Evolutionary conservation across 1,140 invertebrate species (phyloP).

Genomic region (Neodiprion pinetum): DNA sequence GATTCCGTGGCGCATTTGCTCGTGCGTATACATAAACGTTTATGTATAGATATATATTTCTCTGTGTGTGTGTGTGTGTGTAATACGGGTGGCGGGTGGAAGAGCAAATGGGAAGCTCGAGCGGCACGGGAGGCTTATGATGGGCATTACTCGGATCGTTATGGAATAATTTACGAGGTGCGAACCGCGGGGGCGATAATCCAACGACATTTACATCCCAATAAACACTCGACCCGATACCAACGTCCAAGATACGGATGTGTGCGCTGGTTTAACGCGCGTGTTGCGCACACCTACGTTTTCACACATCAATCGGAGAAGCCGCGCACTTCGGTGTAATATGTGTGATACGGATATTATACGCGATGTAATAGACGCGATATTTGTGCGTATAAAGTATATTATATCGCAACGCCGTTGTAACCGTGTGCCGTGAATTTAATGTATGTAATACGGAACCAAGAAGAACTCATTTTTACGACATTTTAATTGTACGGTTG

Average conservation of each 20-base stretch:
- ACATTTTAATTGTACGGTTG: slow-evolving; percentile 55
- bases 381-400: slow-evolving; percentile 19
- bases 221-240: slow-evolving; percentile 57
- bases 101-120: slow-evolving; percentile 44
- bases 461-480: slow-evolving; percentile 47
- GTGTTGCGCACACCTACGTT: neutral
- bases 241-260: slow-evolving; percentile 29
- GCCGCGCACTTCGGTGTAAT: neutral
- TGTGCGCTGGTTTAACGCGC: neutral
- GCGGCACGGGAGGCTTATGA: slow-evolving; percentile 55
- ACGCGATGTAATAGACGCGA: slow-evolving; percentile 28
- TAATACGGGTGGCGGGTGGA: slow-evolving; percentile 1
- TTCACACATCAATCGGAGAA: neutral
- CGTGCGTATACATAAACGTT: no score
- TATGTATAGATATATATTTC: no score
- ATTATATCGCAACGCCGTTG: slow-evolving; percentile 4
- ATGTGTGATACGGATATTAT: no score
- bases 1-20: slow-evolving; percentile 8
- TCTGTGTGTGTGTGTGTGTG: no score
- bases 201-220: slow-evolving; percentile 64
- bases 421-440: neutral
- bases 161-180: slow-evolving; percentile 64
- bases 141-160: slow-evolving; percentile 61
- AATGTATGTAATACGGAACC: neutral
- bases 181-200: slow-evolving; percentile 62